Conservation (phyloP, 1,140 invertebrate species). For the Drosophila sechellia region DNA sequence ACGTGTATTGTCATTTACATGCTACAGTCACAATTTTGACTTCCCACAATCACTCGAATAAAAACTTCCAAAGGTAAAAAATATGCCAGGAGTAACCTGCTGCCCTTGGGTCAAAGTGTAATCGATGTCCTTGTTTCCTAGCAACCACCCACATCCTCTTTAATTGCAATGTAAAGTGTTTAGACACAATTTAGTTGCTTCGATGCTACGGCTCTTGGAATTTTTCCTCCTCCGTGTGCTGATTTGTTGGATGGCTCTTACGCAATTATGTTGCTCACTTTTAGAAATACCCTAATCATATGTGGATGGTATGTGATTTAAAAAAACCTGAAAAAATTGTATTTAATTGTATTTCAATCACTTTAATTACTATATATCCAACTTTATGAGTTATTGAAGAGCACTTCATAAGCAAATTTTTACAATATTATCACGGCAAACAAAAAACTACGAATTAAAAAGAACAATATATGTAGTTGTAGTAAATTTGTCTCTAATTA, state of each 20-base stretch:
- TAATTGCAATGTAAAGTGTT: conserved; percentile 76
- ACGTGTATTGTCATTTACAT: conserved; percentile 1
- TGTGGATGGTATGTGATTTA: conserved; percentile 3
- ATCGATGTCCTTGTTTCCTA: background rate
- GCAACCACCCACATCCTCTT: conserved; percentile 15
- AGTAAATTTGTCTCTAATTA: background rate
- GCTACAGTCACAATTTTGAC: background rate
- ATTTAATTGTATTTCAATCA: background rate
- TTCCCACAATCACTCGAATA: conserved; percentile 23
- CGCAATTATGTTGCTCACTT: conserved; percentile 34
- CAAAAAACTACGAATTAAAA: background rate
- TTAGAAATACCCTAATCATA: conserved; percentile 12
- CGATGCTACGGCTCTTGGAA: conserved; percentile 8
- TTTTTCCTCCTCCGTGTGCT: background rate
- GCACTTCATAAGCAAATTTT: background rate
- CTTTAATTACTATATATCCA: too few species aligned
- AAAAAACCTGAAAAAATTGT: background rate
- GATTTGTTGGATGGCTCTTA: conserved; percentile 12
- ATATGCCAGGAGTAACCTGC: conserved; percentile 17
- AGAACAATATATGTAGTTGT: background rate
- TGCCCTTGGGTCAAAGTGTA: conserved; percentile 16
- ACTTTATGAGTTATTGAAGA: background rate
- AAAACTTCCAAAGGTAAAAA: conserved; percentile 26
- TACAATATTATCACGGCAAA: background rate
- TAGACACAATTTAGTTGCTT: conserved; percentile 61